Conservation (phyloP, 2,113 vertebrate genomes). For the Muntiacus reevesi region DNA sequence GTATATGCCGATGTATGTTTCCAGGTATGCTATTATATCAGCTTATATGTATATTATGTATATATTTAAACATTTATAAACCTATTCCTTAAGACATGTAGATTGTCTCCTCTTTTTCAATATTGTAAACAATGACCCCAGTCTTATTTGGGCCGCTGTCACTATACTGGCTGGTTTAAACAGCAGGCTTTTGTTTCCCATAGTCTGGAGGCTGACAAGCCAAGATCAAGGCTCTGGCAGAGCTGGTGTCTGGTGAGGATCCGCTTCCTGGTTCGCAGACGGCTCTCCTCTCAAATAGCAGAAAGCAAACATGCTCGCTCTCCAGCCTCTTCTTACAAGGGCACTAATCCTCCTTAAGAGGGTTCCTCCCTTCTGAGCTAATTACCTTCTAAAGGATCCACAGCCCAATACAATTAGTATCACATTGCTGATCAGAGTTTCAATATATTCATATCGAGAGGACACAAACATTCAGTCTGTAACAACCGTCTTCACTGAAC, state of each 20-base stretch:
- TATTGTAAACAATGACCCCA: not conserved
- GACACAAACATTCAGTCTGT: not conserved
- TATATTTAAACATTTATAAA: not conserved
- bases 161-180: not conserved
- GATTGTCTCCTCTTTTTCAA: not conserved
- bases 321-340: not conserved
- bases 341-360: not conserved
- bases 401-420: not conserved
- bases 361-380: not conserved
- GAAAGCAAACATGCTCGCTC: not conserved
- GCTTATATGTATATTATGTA: not conserved
- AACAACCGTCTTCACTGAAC: not conserved
- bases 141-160: not conserved
- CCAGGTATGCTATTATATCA: not conserved
- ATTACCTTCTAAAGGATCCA: not conserved
- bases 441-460: not conserved
- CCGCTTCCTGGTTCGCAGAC: not conserved
- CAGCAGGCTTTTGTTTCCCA: not conserved
- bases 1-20: not conserved
- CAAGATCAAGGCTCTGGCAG: not conserved
- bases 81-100: not conserved
- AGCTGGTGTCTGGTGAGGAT: not conserved
- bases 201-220: not conserved
- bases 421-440: not conserved
- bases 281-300: not conserved